phyloP scores from a whole-genome alignment of 2,797 vertebrate genomes.

The Brotogeris chrysoptera region DNA sequence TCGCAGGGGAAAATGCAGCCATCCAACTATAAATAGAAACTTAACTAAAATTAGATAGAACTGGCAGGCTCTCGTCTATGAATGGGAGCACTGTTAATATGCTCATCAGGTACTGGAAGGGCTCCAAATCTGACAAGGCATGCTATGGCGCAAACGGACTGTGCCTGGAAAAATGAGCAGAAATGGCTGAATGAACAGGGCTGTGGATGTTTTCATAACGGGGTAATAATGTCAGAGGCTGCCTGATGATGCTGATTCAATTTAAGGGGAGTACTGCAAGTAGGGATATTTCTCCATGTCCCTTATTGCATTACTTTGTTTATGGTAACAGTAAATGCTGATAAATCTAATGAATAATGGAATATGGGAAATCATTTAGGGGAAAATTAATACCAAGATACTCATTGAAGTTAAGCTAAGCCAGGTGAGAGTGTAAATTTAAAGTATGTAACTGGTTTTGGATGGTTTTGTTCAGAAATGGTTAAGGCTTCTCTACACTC shows the following conservation, averaged over 20 bases:
- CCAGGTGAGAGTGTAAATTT: background rate
- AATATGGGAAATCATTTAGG: background rate
- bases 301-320: background rate
- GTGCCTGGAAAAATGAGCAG: conserved; percentile 58
- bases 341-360: background rate
- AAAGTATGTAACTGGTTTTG: background rate
- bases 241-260: background rate
- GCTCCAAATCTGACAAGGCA: conserved; percentile 58
- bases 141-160: conserved; percentile 22
- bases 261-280: background rate
- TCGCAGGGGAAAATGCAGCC: background rate
- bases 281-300: background rate
- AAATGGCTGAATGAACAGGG: conserved; percentile 14
- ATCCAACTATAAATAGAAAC: conserved; percentile 52
- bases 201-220: conserved; percentile 18
- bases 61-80: conserved; percentile 39
- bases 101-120: conserved; percentile 64
- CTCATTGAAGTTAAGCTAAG: background rate
- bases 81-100: conserved; percentile 68
- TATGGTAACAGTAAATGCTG: background rate
- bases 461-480: background rate
- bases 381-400: background rate
- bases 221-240: conserved; percentile 31
- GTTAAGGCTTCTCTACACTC: background rate
- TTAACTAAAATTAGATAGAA: conserved; percentile 60